Evolutionary conservation across 2,797 vertebrate genomes (phyloP), one percentile per base, ranked within the genome.

Genomic region (Catharus ustulatus): DNA sequence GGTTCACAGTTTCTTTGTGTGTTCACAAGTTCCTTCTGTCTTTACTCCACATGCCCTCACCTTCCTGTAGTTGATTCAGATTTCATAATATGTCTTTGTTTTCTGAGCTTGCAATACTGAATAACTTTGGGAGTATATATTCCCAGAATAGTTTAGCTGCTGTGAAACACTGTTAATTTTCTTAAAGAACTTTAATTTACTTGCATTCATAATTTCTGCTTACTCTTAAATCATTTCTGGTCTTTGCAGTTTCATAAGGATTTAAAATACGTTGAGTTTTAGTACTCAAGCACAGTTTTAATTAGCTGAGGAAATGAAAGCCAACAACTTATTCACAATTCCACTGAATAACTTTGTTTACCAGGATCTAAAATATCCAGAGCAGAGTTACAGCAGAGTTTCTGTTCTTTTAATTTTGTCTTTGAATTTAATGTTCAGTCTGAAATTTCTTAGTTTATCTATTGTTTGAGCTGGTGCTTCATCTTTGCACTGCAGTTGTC

Each of bases 251-350:
- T 90, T 66, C 80, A 30, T 40, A 89, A 90, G n/a, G 11, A 76
- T 94, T 93, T 94, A 30, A 79, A 29, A 42, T 82, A 63, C 1
- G 1, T 82, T 82, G 59, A 73, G 14, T 48, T 90, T 46, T 55
- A 59, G 8, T 62, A 67, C 38, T 79, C 20, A 58, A 87, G 64
- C 9, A 9, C 51, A 55, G 0, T 90, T 84, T 87, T 90, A 76
- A 89, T 89, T 91, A 93, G 78, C 38, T 66, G 61, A 92, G 77
- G 38, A 92, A 88, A 62, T 88, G 36, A 92, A 93, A 93, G 51
- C 54, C 6, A 57, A 36, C 55, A 79, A 24, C 58, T 92, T 72
- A 9, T 59, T 81, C 42, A 32, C 49, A 78, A 68, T 86, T 92
- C 46, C 49, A 22, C 45, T 59, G 43, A 83, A 59, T 43, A 52